Base-by-base conservation (phyloP, 1,140 invertebrate genomes). In the Chionoecetes opilio region DNA sequence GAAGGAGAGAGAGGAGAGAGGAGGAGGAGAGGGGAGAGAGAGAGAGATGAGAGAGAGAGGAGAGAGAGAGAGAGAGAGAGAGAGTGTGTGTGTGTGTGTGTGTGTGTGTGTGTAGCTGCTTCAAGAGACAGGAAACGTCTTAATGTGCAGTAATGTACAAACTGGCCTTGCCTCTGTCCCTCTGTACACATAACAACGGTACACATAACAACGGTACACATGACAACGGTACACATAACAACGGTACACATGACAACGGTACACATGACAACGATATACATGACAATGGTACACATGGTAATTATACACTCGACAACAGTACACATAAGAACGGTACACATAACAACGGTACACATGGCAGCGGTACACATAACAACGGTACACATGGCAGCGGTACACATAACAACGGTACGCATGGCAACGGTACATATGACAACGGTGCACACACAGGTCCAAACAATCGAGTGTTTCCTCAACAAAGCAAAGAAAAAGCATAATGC, bases 51-150 rank as follows among this genome's bases (percentile, higher is more conserved):
- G 14, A 14, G 14, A 14, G 14, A 14, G 14, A 14, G 14, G 41
- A 75, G 63, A 75, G 63, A 75, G 63, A 75, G 63, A 75, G 63
- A 75, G 63, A 75, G 63, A 75, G 63, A 75, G 63, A 75, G 63
- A 75, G 63, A 75, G 63, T n/a, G 63, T n/a, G 63, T n/a, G 63
- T n/a, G 63, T n/a, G 63, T n/a, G 63, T n/a, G 63, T n/a, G 63
- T n/a, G 63, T n/a, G 63, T n/a, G 63, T n/a, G 21, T n/a, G 63
- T 5, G 63, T 5, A 75, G n/a, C 21, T 6, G 63, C 63, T 26
- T 75, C 63, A 75, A 75, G 63, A 75, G 63, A 75, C 63, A 75
- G 63, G 63, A 75, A 75, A 26, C 6, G 63, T n/a, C 63, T 75
- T 75, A 75, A 75, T 75, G 63, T n/a, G 63, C n/a, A 75, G 63